Evolutionary conservation across 2,113 vertebrate species (phyloP), one percentile per base, ranked within the genome.

Genomic region (Prinia subflava): DNA sequence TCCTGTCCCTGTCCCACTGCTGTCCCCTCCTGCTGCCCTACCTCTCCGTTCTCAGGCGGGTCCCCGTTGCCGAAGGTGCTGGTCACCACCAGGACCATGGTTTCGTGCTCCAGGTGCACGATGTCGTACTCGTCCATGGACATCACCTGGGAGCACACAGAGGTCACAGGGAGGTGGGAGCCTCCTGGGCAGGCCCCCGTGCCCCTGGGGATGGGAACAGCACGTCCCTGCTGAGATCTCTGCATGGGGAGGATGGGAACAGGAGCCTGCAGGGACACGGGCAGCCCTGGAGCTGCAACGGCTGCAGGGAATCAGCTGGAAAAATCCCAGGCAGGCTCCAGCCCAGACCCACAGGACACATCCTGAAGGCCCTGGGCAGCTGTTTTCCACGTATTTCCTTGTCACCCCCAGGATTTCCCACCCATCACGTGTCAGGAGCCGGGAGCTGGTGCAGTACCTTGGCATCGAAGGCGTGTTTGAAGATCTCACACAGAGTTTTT

Each of bases 31-130:
- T 7, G 39, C 62, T 24, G 20, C 55, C 97, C 92, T 97, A 99
- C 99, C 98, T 99, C 99, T 90, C 99, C 99, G 0, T 99, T 99
- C 97, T 99, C 99, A 8, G 99, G 99, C 3, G 99, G 99, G 71
- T 99, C 99, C 44, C 99, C 99, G 2, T 99, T 99, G 74, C 99
- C 99, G 19, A 99, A 99, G 11, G 99, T 99, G 97, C 99, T 99
- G 91, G 99, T 99, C 78, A 99, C 99, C 89, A 98, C 99, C 59
- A 99, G 96, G 84, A 99, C 99, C 92, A 99, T 97, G 3, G 99
- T 98, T 91, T 99, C 99, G 2, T 99, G 99, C 81, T 99, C 99
- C 78, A 99, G 97, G 93, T 99, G 98, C 55, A 99, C 99, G 0
- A 99, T 97, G 78, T 99, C 99, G 1, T 99, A 99, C 19, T 99